These are phyloP conservation scores for Prionailurus viverrinus DNA, from an alignment of 2,113 vertebrate genomes.

Conservation along the genomic window DNA sequence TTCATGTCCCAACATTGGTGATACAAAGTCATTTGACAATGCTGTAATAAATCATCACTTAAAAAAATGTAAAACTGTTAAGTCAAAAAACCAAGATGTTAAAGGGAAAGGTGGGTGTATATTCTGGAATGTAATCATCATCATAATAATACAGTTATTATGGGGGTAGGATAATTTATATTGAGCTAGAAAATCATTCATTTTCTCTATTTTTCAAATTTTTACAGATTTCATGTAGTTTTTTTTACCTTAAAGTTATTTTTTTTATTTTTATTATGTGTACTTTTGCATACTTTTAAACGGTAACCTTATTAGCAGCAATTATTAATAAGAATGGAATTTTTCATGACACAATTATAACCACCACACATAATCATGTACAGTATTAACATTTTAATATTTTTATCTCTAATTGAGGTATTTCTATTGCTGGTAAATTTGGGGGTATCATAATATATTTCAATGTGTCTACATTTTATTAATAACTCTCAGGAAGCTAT, in stretches of 20 bases:
- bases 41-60: slow-evolving; percentile 58
- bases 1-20: slow-evolving; percentile 68
- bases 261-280: background rate
- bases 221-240: background rate
- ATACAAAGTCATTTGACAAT: slow-evolving; percentile 66
- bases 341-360: background rate
- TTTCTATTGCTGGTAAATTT: background rate
- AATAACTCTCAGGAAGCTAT: background rate
- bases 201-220: background rate
- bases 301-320: background rate
- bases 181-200: background rate
- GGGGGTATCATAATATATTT: background rate
- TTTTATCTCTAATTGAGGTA: background rate
- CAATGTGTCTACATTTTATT: background rate
- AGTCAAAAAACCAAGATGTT: slow-evolving; percentile 63
- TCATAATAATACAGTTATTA: background rate
- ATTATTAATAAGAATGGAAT: background rate
- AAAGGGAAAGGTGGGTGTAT: background rate
- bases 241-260: background rate
- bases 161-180: background rate
- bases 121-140: background rate
- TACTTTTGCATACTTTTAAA: background rate
- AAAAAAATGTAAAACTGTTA: background rate
- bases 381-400: background rate
- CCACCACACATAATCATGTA: background rate